Conservation (phyloP, 2,888 invertebrate species). For the Drosophila fungiperda region DNA sequence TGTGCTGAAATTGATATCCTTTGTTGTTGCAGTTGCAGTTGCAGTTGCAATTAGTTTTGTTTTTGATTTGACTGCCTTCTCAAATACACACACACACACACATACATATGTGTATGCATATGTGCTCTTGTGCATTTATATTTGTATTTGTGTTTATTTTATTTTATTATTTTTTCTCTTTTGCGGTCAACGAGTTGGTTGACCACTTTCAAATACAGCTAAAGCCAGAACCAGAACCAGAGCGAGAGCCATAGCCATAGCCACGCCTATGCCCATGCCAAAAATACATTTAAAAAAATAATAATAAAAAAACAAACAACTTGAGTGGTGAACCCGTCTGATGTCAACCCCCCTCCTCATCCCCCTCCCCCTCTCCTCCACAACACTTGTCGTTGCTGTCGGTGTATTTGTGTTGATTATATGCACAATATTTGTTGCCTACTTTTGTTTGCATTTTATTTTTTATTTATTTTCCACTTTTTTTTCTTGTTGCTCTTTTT, state of each 20-base stretch:
- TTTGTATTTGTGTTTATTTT: slow-evolving; percentile 63
- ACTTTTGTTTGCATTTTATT: slow-evolving; percentile 40
- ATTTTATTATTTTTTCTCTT: slow-evolving; percentile 74
- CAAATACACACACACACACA: slow-evolving; percentile 20
- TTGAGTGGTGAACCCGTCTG: slow-evolving; percentile 37
- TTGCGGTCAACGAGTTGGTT: slow-evolving; percentile 83
- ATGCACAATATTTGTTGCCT: slow-evolving; percentile 58
- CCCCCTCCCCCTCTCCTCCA: not conserved
- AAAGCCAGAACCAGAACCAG: slow-evolving; percentile 40
- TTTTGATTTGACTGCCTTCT: slow-evolving; percentile 72
- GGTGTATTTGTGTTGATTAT: slow-evolving; percentile 48
- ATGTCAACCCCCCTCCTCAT: too few species aligned
- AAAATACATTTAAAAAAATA: not conserved
- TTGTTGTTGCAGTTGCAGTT: slow-evolving; percentile 36
- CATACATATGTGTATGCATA: slow-evolving; percentile 18
- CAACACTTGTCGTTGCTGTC: not conserved
- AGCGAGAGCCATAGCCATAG: slow-evolving; percentile 12
- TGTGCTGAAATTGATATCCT: slow-evolving; percentile 24
- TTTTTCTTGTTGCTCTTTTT: slow-evolving; percentile 27
- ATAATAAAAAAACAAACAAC: slow-evolving; percentile 26
- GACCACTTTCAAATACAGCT: slow-evolving; percentile 82
- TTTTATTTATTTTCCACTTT: slow-evolving; percentile 21
- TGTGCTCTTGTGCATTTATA: slow-evolving; percentile 47
- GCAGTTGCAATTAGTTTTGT: slow-evolving; percentile 68
- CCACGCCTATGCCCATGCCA: slow-evolving; percentile 19